These are phyloP conservation scores for Philonicus albiceps DNA, from an alignment of 2,888 invertebrate genomes.

Conservation along the genomic window DNA sequence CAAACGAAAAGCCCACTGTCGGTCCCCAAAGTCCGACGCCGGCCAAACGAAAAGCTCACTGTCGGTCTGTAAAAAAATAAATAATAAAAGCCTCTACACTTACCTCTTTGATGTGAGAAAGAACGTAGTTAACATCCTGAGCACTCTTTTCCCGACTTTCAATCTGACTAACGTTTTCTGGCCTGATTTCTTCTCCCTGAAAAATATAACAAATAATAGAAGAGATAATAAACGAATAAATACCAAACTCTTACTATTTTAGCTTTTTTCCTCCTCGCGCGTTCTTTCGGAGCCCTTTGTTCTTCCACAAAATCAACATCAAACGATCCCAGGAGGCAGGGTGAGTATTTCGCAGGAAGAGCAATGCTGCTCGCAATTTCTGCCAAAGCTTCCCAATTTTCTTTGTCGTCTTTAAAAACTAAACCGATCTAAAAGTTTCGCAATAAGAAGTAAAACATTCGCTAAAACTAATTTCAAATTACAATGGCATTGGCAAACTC, in stretches of 20 bases:
- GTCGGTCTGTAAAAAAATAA: too few relatives aligned
- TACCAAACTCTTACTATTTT: conserved; percentile 47
- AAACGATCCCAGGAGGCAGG: conserved; percentile 57
- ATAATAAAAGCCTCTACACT: conserved; percentile 47
- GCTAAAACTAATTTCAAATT: conserved; percentile 46
- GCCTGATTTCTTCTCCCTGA: conserved; percentile 62
- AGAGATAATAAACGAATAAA: neutral
- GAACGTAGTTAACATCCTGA: conserved; percentile 66
- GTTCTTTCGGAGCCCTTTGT: conserved; percentile 55
- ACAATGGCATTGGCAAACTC: conserved; percentile 57
- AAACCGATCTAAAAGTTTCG: conserved; percentile 49
- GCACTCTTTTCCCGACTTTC: conserved; percentile 66
- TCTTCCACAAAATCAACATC: conserved; percentile 57
- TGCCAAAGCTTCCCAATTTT: conserved; percentile 55
- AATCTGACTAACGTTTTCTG: conserved; percentile 63
- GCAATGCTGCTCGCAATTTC: conserved; percentile 51
- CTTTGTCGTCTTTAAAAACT: conserved; percentile 51
- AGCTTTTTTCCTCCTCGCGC: conserved; percentile 57
- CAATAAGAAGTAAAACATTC: neutral
- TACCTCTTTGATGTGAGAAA: conserved; percentile 62
- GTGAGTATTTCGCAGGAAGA: conserved; percentile 51
- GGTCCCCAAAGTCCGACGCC: too few relatives aligned
- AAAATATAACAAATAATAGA: neutral
- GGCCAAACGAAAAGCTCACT: too few relatives aligned
- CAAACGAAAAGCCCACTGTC: too few relatives aligned